Evolutionary conservation across 1,140 invertebrate genomes (phyloP).

Genomic region (Carposina sasakii): DNA sequence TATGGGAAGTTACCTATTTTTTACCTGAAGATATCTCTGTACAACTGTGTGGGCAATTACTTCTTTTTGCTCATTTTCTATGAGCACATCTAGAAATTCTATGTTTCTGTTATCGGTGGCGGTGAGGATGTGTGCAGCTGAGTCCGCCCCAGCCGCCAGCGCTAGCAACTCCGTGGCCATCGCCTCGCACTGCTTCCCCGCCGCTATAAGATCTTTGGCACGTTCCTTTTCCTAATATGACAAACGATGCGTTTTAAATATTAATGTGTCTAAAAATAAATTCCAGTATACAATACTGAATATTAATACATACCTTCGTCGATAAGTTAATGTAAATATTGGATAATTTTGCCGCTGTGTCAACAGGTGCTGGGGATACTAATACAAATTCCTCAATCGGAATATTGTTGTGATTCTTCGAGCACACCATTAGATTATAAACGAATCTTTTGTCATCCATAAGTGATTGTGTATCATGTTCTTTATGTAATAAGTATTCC

Average conservation of each 20-base stretch:
- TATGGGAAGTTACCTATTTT: conserved; percentile 69
- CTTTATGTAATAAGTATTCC: conserved; percentile 96
- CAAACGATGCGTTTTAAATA: conserved; percentile 4
- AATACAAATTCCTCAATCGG: conserved; percentile 98
- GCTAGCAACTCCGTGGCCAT: conserved; percentile 98
- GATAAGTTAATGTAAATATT: conserved; percentile 92
- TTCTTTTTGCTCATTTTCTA: conserved; percentile 99
- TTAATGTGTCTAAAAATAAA: background rate
- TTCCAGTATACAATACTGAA: background rate
- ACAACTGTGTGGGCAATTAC: conserved; percentile 93
- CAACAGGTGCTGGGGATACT: conserved; percentile 96
- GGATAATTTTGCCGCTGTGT: conserved; percentile 97
- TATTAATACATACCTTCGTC: conserved; percentile 79
- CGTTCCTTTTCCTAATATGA: conserved; percentile 91
- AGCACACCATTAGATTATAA: conserved; percentile 98
- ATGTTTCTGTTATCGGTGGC: conserved; percentile 93
- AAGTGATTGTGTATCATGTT: conserved; percentile 96
- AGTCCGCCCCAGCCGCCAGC: conserved; percentile 93
- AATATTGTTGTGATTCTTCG: conserved; percentile 96
- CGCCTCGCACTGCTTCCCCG: conserved; percentile 95
- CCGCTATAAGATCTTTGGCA: conserved; percentile 95
- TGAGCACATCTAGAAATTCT: conserved; percentile 97
- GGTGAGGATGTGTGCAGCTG: conserved; percentile 91
- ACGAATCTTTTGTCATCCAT: conserved; percentile 99
- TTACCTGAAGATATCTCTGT: conserved; percentile 89